Conservation (phyloP, 2,113 vertebrate genomes). For the Lophius piscatorius region DNA sequence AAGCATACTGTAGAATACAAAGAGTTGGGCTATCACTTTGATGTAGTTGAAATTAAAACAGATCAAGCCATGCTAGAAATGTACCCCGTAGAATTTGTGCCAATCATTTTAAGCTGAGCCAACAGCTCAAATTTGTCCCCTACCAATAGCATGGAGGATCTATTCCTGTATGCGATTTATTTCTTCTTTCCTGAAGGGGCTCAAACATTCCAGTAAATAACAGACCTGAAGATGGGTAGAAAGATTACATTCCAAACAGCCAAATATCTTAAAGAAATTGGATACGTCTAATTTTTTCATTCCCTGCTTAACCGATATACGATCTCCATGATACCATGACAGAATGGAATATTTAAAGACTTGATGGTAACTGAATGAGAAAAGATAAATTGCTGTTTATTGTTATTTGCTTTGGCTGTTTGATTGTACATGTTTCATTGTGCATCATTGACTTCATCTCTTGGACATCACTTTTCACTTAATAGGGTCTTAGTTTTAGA, state of each 20-base stretch:
- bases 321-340: background rate
- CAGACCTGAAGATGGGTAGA: background rate
- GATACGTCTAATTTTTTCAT: too few relatives aligned
- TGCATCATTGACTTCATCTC: background rate
- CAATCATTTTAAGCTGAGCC: constrained; percentile 13
- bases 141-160: constrained; percentile 16
- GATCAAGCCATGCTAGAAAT: constrained; percentile 34
- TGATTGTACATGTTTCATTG: background rate
- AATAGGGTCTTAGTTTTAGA: background rate
- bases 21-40: constrained; percentile 22
- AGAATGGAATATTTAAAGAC: background rate
- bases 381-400: background rate
- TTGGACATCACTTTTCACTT: constrained; percentile 1
- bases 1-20: constrained; percentile 27
- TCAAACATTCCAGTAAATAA: too few relatives aligned
- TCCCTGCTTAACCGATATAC: background rate
- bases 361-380: background rate
- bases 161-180: too few relatives aligned
- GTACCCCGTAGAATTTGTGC: constrained; percentile 18
- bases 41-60: background rate
- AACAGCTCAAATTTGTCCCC: constrained; percentile 35
- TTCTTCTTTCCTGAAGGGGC: too few relatives aligned
- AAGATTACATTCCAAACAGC: constrained; percentile 12
- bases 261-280: too few relatives aligned
- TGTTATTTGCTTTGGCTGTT: constrained; percentile 4